Conservation (phyloP, 2,797 vertebrate genomes). For the Bufotes viridis region DNA sequence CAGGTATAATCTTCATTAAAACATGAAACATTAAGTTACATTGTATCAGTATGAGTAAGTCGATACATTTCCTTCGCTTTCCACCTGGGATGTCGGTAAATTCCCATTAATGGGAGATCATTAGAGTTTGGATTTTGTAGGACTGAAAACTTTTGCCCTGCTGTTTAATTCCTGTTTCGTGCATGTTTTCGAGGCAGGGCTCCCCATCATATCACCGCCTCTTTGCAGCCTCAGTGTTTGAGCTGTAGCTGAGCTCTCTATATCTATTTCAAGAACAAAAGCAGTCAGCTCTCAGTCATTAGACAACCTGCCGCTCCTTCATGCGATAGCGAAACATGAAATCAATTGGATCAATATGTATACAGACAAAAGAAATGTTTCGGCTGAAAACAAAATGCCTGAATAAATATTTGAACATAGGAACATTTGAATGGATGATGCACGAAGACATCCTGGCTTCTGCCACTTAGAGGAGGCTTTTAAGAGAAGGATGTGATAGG, state of each 20-base stretch:
- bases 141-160: conserved; percentile 2
- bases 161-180: not conserved
- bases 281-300: conserved; percentile 51
- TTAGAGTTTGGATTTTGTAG: not conserved
- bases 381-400: conserved; percentile 52
- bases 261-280: conserved; percentile 61
- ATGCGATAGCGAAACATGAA: conserved; percentile 59
- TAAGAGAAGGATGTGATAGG: not conserved
- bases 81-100: not conserved
- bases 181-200: not conserved
- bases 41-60: not conserved
- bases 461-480: not conserved
- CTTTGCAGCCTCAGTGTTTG: not conserved
- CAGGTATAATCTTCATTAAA: not conserved
- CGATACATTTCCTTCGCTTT: not conserved
- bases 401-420: conserved; percentile 61
- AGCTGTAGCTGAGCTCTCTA: conserved; percentile 22
- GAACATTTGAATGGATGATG: conserved; percentile 23
- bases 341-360: conserved; percentile 35
- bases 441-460: not conserved
- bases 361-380: conserved; percentile 44
- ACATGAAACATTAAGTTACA: not conserved
- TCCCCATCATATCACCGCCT: not conserved
- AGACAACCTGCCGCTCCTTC: conserved; percentile 50
- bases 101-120: not conserved